phyloP scores from a whole-genome alignment of 2,888 invertebrate species.

The Eristalinus aeneus region DNA sequence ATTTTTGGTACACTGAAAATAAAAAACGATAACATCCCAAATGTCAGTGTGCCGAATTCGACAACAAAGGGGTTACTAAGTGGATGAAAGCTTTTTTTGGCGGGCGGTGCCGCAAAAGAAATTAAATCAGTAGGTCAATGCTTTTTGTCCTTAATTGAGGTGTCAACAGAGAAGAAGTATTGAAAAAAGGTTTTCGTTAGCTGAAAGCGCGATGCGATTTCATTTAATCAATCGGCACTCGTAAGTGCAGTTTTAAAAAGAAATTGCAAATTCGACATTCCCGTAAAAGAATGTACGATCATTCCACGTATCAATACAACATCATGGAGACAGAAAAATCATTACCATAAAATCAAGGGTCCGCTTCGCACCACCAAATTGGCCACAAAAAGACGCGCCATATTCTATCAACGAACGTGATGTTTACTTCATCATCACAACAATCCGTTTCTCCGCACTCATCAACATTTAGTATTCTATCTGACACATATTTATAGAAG shows the following conservation, averaged over 20 bases:
- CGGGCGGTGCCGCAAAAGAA: background rate
- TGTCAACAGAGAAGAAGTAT: background rate
- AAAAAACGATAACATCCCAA: background rate
- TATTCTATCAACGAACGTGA: conserved; percentile 28
- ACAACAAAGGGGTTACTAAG: background rate
- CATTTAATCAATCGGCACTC: too few relatives aligned
- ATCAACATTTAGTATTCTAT: conserved; percentile 16
- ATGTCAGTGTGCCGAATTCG: background rate
- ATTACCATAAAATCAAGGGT: conserved; percentile 60
- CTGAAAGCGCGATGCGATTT: too few relatives aligned
- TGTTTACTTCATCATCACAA: conserved; percentile 42
- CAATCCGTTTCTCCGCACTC: conserved; percentile 22
- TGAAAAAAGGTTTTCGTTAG: too few relatives aligned
- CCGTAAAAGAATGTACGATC: too few relatives aligned
- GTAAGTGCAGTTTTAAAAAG: too few relatives aligned
- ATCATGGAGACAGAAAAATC: conserved; percentile 26
- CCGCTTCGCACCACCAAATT: conserved; percentile 36
- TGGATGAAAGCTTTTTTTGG: background rate
- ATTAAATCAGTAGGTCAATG: background rate
- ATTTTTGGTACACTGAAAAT: background rate
- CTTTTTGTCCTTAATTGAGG: background rate
- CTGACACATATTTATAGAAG: conserved; percentile 40
- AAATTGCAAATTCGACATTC: too few relatives aligned
- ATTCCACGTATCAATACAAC: conserved; percentile 5
- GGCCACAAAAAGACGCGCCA: conserved; percentile 52